Conservation (phyloP, 2,113 vertebrate genomes). For the Gila orcuttii region DNA sequence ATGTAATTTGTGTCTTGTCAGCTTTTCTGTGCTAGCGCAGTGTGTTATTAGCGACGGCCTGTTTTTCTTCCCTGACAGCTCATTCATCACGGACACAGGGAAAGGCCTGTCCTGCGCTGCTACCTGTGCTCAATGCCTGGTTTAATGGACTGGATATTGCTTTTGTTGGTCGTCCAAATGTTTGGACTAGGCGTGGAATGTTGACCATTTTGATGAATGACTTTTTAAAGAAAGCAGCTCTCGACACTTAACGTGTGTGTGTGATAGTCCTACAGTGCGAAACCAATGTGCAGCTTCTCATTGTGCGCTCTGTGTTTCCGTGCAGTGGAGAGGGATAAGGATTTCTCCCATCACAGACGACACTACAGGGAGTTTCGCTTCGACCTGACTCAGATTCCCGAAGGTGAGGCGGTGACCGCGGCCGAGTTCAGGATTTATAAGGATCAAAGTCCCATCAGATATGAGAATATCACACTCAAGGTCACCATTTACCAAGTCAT, state of each 20-base stretch:
- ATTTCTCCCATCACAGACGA: conserved; percentile 95
- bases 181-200: conserved; percentile 73
- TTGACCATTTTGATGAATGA: conserved; percentile 73
- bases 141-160: conserved; percentile 79
- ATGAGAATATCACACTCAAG: conserved; percentile 92
- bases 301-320: conserved; percentile 58
- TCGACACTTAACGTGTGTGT: conserved; percentile 51
- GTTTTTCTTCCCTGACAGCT: conserved; percentile 88
- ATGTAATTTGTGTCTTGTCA: conserved; percentile 35
- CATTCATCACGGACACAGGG: conserved; percentile 82
- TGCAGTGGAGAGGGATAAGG: conserved; percentile 96
- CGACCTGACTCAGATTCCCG: conserved; percentile 96
- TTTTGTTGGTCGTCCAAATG: conserved; percentile 80
- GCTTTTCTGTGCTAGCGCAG: conserved; percentile 32
- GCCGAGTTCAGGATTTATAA: conserved; percentile 98
- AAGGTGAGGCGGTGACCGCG: conserved; percentile 93
- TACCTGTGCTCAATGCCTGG: conserved; percentile 78
- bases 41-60: conserved; percentile 83
- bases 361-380: conserved; percentile 99
- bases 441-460: conserved; percentile 87
- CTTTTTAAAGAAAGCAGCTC: conserved; percentile 62
- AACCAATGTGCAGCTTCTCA: not conserved
- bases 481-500: conserved; percentile 95
- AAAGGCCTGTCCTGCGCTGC: conserved; percentile 71
- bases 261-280: conserved; percentile 27